Evolutionary conservation across 2,888 invertebrate species (phyloP), one percentile per base, ranked within the genome.

Genomic region (Trichogramma dendrolimi): DNA sequence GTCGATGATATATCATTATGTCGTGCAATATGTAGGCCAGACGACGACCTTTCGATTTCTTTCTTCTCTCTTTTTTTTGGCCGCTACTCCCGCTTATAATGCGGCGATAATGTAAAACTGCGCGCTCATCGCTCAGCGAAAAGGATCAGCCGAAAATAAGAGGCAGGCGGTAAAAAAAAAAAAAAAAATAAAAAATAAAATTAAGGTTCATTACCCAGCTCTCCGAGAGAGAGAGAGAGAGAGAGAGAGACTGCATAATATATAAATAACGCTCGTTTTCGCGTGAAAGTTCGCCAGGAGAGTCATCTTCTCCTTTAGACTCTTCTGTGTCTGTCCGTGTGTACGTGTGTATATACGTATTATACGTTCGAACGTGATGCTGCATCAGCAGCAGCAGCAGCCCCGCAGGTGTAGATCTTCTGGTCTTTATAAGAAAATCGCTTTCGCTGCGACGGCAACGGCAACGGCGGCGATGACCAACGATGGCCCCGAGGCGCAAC

Each of bases 221-320:
- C 27, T 27, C 27, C 27, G 27, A 1, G 27, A 27, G 27, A 14
- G 14, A 14, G 14, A 27, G 27, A 27, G 27, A 1, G 27, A 27
- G 27, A 14, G 14, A 14, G 14, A 27, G 27, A 27, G 27, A 27
- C 27, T 27, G 27, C 27, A 27, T 27, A 27, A 27, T 49, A 61
- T 60, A 61, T 58, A 59, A 58, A 64, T 60, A 68, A 67, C 67
- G 68, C 27, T 27, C 27, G 27, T 27, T 27, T 69, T 68, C 61
- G 61, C 64, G 73, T 72, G 73, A 73, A 75, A 75, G 73, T 74
- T 72, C 65, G 49, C 38, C 42, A 43, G 44, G 39, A 44, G 38
- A 56, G 44, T 49, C 48, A 57, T 46, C 53, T 27, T 54, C 44
- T 58, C 11, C 38, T 67, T 67, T 69, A 67, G 67, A 68, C 65